A percentile compares a stretch with the other conserved stretches of the same genome.
These are phyloP conservation scores for Staurois parvus DNA, from an alignment of 2,797 vertebrate species.

Conservation along the genomic window DNA sequence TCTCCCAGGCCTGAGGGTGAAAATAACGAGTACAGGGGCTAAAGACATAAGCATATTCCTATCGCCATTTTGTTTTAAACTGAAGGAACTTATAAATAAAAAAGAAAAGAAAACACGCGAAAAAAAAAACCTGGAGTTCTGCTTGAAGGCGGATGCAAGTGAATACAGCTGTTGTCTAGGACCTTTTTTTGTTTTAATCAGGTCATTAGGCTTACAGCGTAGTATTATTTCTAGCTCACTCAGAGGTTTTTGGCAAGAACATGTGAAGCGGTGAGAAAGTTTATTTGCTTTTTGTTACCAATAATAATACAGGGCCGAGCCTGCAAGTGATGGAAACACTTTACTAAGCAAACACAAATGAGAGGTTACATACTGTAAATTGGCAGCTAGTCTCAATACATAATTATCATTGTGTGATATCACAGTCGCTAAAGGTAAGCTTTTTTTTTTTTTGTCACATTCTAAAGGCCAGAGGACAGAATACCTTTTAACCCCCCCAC, in stretches of 20 bases:
- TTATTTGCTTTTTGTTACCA: background rate
- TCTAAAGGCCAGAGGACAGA: no score
- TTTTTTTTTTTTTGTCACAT: background rate
- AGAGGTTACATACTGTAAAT: background rate
- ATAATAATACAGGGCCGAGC: background rate
- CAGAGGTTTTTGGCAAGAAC: background rate
- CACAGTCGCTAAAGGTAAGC: background rate
- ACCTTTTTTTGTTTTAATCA: background rate
- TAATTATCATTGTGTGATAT: background rate
- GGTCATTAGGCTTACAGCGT: background rate
- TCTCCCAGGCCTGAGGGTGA: no score
- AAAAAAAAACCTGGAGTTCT: no score
- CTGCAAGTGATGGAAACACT: constrained; percentile 3
- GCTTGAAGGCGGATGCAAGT: no score
- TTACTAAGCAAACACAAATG: constrained; percentile 6
- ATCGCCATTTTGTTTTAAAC: no score
- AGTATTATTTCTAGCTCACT: background rate
- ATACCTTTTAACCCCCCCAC: no score
- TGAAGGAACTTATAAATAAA: no score
- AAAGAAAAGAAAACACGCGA: no score
- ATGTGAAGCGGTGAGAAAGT: background rate
- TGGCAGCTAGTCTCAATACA: background rate
- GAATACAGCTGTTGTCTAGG: no score
- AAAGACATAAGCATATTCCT: no score
- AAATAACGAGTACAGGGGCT: no score